Evolutionary conservation across 2,888 invertebrate genomes (phyloP).

Genomic region (Uropetala carovei): DNA sequence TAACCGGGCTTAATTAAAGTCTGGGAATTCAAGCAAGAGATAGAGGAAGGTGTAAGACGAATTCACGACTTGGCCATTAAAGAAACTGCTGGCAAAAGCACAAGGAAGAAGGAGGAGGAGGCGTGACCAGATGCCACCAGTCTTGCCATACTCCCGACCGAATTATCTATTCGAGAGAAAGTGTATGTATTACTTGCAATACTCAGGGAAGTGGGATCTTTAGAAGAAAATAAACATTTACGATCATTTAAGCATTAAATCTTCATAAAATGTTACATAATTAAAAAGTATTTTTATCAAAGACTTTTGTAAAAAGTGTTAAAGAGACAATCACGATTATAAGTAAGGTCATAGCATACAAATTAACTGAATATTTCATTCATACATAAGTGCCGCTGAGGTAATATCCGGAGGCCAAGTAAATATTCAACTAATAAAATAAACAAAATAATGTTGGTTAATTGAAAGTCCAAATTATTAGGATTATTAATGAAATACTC

Average conservation of each 20-base stretch:
- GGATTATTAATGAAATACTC: too few relatives aligned
- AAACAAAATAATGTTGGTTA: too few relatives aligned
- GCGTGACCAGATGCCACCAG: slow-evolving; percentile 17
- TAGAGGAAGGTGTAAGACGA: background rate
- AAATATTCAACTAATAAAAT: too few relatives aligned
- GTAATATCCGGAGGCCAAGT: too few relatives aligned
- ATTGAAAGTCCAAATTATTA: too few relatives aligned
- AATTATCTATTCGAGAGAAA: background rate
- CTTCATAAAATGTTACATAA: too few relatives aligned
- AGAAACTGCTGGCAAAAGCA: background rate
- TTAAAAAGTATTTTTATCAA: too few relatives aligned
- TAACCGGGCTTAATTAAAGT: background rate
- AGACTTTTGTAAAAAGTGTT: too few relatives aligned
- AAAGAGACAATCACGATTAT: too few relatives aligned
- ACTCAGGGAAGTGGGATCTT: background rate
- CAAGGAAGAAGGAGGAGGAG: background rate
- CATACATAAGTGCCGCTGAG: too few relatives aligned
- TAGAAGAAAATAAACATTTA: background rate
- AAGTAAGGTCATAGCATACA: too few relatives aligned
- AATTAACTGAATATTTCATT: too few relatives aligned
- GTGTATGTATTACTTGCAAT: background rate
- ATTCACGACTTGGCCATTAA: background rate
- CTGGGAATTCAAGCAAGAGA: background rate
- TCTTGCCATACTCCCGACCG: background rate
- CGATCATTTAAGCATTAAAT: background rate